A percentile compares a stretch with the other conserved stretches of the same genome.
Evolutionary conservation across 2,797 vertebrate genomes (phyloP).

Genomic region (Leptatherina wallacei): DNA sequence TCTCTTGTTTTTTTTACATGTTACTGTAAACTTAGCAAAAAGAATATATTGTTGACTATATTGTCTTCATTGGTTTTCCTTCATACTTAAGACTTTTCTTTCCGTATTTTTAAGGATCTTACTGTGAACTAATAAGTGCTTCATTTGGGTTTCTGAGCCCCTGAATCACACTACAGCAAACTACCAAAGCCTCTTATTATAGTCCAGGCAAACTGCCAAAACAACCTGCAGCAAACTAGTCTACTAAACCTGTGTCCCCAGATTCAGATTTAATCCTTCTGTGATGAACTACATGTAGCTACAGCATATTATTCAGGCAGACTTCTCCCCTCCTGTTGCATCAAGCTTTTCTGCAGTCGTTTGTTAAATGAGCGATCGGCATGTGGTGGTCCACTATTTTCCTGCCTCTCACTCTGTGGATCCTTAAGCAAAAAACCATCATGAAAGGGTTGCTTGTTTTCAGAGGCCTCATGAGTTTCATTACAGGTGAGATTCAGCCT

Average conservation of each 20-base stretch:
- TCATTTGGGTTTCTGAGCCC: neutral
- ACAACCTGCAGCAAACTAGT: conserved; percentile 36
- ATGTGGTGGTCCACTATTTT: conserved; percentile 11
- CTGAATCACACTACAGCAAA: conserved; percentile 13
- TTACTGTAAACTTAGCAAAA: neutral
- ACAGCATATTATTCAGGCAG: neutral
- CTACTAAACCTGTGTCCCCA: conserved; percentile 35
- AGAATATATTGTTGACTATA: neutral
- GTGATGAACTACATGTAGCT: conserved; percentile 34
- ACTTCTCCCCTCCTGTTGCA: conserved; percentile 8
- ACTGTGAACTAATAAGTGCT: neutral
- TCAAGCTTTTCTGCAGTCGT: conserved; percentile 5
- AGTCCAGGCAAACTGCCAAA: conserved; percentile 40
- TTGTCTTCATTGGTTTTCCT: neutral
- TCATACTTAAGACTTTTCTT: neutral
- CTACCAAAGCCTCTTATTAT: conserved; percentile 16
- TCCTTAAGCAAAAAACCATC: conserved; percentile 31
- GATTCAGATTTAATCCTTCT: conserved; percentile 50
- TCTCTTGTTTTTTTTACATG: neutral
- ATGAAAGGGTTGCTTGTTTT: conserved; percentile 77
- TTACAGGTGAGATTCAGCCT: conserved; percentile 67
- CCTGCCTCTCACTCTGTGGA: conserved; percentile 31
- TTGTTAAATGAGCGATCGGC: conserved; percentile 21
- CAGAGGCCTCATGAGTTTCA: conserved; percentile 62
- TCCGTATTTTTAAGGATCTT: neutral